phyloP scores from a whole-genome alignment of 2,888 invertebrate species.

The Tribolium freemani region DNA sequence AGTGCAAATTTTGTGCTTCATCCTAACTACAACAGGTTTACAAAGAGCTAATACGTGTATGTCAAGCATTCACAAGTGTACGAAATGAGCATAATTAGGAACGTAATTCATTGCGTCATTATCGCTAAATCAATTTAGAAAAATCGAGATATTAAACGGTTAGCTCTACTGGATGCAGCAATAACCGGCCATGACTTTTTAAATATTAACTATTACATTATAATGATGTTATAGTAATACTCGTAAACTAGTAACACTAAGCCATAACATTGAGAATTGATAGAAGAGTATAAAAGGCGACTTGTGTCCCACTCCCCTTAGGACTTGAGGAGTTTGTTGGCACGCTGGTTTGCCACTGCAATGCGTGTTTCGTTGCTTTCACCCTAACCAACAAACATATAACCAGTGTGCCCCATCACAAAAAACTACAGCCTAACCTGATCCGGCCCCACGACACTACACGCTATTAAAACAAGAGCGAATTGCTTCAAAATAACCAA shows the following conservation, averaged over 20 bases:
- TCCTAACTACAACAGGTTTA: slow-evolving; percentile 30
- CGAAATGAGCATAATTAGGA: slow-evolving; percentile 31
- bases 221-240: slow-evolving; percentile 32
- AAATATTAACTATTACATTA: slow-evolving; percentile 31
- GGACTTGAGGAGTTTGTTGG: slow-evolving; percentile 94
- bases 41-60: slow-evolving; percentile 25
- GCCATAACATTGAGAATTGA: slow-evolving; percentile 65
- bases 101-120: slow-evolving; percentile 16
- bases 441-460: slow-evolving; percentile 43
- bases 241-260: slow-evolving; percentile 38
- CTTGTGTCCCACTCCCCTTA: slow-evolving; percentile 63
- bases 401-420: slow-evolving; percentile 60
- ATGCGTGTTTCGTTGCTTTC: slow-evolving; percentile 97
- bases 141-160: slow-evolving; percentile 15
- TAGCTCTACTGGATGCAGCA: slow-evolving; percentile 25
- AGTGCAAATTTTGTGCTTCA: slow-evolving; percentile 33
- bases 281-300: slow-evolving; percentile 66
- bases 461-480: not conserved
- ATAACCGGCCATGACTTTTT: slow-evolving; percentile 30
- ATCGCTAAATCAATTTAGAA: slow-evolving; percentile 11
- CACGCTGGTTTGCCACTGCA: slow-evolving; percentile 96
- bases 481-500: not conserved
- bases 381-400: slow-evolving; percentile 73
- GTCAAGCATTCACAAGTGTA: slow-evolving; percentile 17
- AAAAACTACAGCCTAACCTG: slow-evolving; percentile 40